Evolutionary conservation across 2,888 invertebrate genomes (phyloP).

Genomic region (Sinopyrophorus schimmeli): DNA sequence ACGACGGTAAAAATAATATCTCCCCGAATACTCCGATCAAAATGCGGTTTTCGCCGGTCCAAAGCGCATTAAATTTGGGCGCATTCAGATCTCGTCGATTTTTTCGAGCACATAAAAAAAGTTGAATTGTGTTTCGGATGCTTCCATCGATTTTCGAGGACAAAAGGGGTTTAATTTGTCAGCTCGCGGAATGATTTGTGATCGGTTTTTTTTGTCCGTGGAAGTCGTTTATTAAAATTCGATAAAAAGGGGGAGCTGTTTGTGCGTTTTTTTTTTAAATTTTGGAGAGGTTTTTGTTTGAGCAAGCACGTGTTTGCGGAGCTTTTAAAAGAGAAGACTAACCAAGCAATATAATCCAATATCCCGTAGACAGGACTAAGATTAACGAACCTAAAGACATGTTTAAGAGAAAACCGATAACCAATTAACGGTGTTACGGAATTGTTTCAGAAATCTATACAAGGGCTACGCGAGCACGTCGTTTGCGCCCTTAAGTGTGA

Average conservation of each 20-base stretch:
- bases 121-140: too few relatives aligned
- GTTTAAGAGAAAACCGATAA: constrained; percentile 32
- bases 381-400: constrained; percentile 36
- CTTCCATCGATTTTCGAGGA: too few relatives aligned
- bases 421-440: constrained; percentile 31
- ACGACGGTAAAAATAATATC: too few relatives aligned
- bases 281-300: constrained; percentile 4
- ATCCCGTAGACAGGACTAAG: constrained; percentile 30
- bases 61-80: too few relatives aligned
- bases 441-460: constrained; percentile 27
- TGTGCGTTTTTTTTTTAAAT: constrained; percentile 8
- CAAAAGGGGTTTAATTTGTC: constrained; percentile 15
- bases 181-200: constrained; percentile 20
- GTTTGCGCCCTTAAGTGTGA: constrained; percentile 15
- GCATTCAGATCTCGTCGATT: too few relatives aligned
- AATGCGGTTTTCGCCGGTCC: too few relatives aligned
- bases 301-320: constrained; percentile 17
- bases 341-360: constrained; percentile 33
- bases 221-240: constrained; percentile 19
- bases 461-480: constrained; percentile 10
- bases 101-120: too few relatives aligned
- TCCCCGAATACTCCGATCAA: too few relatives aligned
- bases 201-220: too few relatives aligned
- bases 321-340: constrained; percentile 25
- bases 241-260: background rate